Evolutionary conservation across 2,888 invertebrate genomes (phyloP).

Genomic region (Limnephilus lunatus): DNA sequence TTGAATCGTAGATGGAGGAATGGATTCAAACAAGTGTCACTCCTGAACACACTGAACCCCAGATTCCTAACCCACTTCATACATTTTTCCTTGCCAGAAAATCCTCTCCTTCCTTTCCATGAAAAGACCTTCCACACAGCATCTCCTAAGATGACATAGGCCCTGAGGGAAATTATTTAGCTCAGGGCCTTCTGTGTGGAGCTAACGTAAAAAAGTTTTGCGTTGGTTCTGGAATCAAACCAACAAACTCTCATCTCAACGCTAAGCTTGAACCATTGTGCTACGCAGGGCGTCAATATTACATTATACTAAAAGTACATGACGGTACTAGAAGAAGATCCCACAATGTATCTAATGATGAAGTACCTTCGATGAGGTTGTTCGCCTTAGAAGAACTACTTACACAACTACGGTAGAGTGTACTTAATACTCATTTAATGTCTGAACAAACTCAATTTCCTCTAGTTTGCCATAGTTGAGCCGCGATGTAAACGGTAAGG

Average conservation of each 20-base stretch:
- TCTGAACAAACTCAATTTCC: conserved; percentile 2
- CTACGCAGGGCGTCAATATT: too few relatives aligned
- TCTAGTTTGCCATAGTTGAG: background rate
- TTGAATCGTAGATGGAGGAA: too few relatives aligned
- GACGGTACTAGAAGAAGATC: background rate
- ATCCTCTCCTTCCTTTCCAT: too few relatives aligned
- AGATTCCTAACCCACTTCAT: too few relatives aligned
- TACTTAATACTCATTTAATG: background rate
- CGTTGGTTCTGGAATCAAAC: background rate
- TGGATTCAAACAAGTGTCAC: too few relatives aligned
- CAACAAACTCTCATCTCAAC: background rate
- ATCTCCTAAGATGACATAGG: too few relatives aligned
- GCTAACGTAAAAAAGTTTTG: background rate
- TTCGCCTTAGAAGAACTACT: background rate
- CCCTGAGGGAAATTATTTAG: too few relatives aligned
- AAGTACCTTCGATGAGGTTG: background rate
- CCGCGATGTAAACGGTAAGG: background rate
- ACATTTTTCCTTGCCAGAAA: too few relatives aligned
- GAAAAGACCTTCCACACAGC: too few relatives aligned
- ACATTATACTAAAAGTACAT: too few relatives aligned
- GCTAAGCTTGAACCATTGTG: background rate
- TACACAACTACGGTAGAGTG: background rate
- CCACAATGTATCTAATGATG: background rate
- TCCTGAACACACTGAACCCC: too few relatives aligned
- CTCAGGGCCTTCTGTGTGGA: too few relatives aligned